Evolutionary conservation across 2,113 vertebrate species (phyloP).

Genomic region (Pelvicachromis taeniatus): DNA sequence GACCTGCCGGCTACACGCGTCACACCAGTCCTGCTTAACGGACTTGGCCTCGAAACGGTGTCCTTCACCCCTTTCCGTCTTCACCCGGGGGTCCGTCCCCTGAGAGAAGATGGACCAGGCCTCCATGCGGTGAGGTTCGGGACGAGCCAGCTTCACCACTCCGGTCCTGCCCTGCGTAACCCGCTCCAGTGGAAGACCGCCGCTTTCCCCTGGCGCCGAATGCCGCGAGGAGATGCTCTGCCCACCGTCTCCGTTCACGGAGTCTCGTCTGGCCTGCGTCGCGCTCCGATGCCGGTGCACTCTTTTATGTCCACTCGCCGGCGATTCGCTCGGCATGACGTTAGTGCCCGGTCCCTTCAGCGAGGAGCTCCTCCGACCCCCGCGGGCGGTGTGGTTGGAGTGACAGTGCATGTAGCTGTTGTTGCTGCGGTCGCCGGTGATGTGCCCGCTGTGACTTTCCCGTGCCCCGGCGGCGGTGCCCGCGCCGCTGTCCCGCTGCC

Average conservation of each 20-base stretch:
- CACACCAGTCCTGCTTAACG: slow-evolving; percentile 82
- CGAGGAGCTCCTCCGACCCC: background rate
- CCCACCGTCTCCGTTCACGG: background rate
- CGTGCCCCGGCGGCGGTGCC: background rate
- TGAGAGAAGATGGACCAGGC: slow-evolving; percentile 84
- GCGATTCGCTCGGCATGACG: background rate
- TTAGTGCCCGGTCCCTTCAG: background rate
- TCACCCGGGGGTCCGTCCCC: slow-evolving; percentile 73
- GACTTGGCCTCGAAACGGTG: slow-evolving; percentile 74
- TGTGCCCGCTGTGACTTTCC: background rate
- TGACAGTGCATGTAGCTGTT: background rate
- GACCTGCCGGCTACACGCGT: slow-evolving; percentile 81
- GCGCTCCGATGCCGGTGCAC: slow-evolving; percentile 11
- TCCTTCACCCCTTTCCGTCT: slow-evolving; percentile 76
- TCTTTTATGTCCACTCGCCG: background rate
- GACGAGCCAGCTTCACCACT: slow-evolving; percentile 69
- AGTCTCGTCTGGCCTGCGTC: background rate
- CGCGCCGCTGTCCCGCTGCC: background rate
- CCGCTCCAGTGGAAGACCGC: slow-evolving; percentile 48
- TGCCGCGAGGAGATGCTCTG: background rate
- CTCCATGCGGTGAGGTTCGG: slow-evolving; percentile 75
- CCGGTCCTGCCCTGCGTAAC: slow-evolving; percentile 71
- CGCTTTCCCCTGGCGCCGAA: background rate
- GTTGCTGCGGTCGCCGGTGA: background rate
- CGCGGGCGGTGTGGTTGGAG: slow-evolving; percentile 2